Evolutionary conservation across 2,888 invertebrate genomes (phyloP), one percentile per base, ranked within the genome.

Genomic region (Tinea trinotella): DNA sequence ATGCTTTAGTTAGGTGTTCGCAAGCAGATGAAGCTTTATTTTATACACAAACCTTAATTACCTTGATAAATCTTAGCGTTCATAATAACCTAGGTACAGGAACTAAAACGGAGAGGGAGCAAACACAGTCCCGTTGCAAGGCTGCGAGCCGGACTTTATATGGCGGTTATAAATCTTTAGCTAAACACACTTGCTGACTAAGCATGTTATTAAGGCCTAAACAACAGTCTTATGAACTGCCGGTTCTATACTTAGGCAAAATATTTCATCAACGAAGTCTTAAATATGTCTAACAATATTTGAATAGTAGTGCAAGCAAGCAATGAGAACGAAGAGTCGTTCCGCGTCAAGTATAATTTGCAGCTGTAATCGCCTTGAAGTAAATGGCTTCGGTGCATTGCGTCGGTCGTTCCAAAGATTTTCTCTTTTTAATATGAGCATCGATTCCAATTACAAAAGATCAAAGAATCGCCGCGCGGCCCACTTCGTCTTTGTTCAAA

Each of bases 401-500:
- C 78, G 78, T 79, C 77, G 76, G 75, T 71, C 66, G 71, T 67
- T 74, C 67, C 70, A 74, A 76, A 75, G 78, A 78, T 77, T 76
- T 80, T 74, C 72, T 82, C 82, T 82, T 84, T 85, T 84, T 84
- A 85, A 84, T 84, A 83, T 81, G 83, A 84, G 84, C 85, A 85
- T 85, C 85, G 85, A 85, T 85, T 85, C 81, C 84, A 85, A 85
- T 85, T 85, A 85, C 85, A 85, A 85, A 85, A 85, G 85, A 85
- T 85, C 85, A 85, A 85, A 85, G 85, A 84, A 84, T 85, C 81
- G 83, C 80, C 83, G 80, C 76, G 76, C 82, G 80, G 82, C 84
- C 83, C 83, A 77, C 79, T 84, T 81, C 84, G 84, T 85, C 85
- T 84, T 85, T 85, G 85, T 85, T 85, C 84, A 84, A 85, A 83